These are phyloP conservation scores for Nothocercus nigrocapillus DNA, from an alignment of 2,113 vertebrate species.

Conservation along the genomic window DNA sequence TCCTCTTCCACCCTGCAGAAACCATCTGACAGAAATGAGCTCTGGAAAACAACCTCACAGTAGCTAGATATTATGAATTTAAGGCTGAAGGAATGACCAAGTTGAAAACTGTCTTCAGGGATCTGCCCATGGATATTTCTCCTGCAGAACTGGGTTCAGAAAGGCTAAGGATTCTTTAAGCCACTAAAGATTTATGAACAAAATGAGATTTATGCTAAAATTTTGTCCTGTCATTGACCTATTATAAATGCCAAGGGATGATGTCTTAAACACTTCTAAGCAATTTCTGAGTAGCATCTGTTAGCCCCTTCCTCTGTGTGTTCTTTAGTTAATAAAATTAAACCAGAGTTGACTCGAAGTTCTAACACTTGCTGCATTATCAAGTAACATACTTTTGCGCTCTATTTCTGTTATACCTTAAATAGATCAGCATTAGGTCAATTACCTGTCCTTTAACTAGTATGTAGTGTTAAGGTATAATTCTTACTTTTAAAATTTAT, in stretches of 20 bases:
- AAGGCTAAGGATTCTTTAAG: not conserved
- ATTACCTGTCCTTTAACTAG: too few species aligned
- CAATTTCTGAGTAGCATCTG: not conserved
- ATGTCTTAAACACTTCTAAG: not conserved
- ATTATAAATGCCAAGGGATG: not conserved
- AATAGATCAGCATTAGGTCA: not conserved
- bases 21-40: not conserved
- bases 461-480: not conserved
- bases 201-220: not conserved
- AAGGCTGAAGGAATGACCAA: not conserved
- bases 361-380: not conserved
- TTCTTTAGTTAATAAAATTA: constrained; percentile 28
- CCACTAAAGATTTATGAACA: constrained; percentile 47
- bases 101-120: not conserved
- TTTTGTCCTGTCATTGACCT: not conserved
- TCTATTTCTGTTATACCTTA: not conserved
- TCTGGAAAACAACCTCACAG: not conserved
- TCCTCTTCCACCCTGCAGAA: not conserved
- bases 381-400: not conserved
- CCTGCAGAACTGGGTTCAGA: not conserved
- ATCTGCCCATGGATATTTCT: not conserved
- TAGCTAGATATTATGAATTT: not conserved
- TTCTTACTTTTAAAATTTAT: not conserved
- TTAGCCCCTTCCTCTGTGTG: not conserved
- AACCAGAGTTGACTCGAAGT: not conserved